Percentiles rank a stretch among this genome's conserved stretches.
These are phyloP conservation scores for Pseudochromis fuscus DNA, from an alignment of 2,797 vertebrate species.

Conservation along the genomic window DNA sequence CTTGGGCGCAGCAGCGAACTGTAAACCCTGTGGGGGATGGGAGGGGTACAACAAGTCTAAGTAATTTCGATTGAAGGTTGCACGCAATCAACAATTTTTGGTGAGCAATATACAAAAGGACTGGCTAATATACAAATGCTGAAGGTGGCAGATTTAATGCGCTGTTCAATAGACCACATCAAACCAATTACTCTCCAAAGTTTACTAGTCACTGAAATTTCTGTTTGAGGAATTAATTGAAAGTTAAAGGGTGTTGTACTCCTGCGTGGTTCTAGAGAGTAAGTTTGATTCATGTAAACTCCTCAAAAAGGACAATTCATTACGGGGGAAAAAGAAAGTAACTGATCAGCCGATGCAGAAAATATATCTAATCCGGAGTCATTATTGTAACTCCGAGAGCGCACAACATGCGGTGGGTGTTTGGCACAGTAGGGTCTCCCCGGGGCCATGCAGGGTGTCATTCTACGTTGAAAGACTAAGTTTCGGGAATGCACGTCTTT, in stretches of 20 bases:
- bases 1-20: neutral
- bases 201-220: too few relatives aligned
- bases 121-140: slow-evolving; percentile 73
- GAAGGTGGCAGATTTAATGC: neutral
- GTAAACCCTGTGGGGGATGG: slow-evolving; percentile 30
- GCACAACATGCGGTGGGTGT: slow-evolving; percentile 20
- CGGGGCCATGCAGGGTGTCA: slow-evolving; percentile 38
- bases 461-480: slow-evolving; percentile 54
- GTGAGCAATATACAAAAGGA: slow-evolving; percentile 76
- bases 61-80: slow-evolving; percentile 64
- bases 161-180: rapidly evolving
- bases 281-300: neutral
- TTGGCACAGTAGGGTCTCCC: slow-evolving; percentile 50
- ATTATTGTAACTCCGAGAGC: neutral
- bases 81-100: slow-evolving; percentile 78
- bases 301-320: neutral
- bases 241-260: neutral
- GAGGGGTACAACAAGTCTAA: slow-evolving; percentile 2
- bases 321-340: neutral
- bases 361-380: slow-evolving; percentile 5
- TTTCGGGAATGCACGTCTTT: slow-evolving; percentile 80
- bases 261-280: neutral
- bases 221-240: neutral
- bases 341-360: neutral
- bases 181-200: neutral